Evolutionary conservation across 64 coral and sea anemone genomes (phyloP).

Genomic region (Hydrozoanthus tunicans): DNA sequence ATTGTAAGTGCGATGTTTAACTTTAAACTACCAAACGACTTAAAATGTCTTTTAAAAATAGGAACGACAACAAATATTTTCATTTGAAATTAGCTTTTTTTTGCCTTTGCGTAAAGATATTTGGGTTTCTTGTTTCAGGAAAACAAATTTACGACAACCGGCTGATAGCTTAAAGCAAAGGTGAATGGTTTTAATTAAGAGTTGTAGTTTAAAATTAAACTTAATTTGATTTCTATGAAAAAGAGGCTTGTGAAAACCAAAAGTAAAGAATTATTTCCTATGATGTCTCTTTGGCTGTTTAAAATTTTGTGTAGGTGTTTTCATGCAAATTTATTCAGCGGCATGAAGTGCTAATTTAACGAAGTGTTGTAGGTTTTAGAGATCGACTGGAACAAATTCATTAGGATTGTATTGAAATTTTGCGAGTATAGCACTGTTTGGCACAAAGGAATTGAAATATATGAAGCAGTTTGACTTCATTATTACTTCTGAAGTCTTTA

Average conservation of each 20-base stretch:
- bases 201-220: conserved; percentile 54
- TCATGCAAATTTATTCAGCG: background rate
- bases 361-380: background rate
- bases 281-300: conserved; percentile 13
- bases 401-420: background rate
- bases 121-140: background rate
- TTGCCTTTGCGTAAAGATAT: background rate
- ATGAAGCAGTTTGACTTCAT: background rate
- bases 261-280: background rate
- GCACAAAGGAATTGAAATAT: background rate
- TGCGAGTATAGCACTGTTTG: background rate
- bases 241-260: conserved; percentile 5
- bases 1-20: conserved; percentile 11
- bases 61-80: background rate
- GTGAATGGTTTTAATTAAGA: conserved; percentile 35
- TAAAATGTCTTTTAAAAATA: conserved; percentile 15
- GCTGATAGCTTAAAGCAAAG: conserved; percentile 14
- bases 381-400: background rate
- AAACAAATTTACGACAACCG: conserved; percentile 6
- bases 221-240: conserved; percentile 57
- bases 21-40: conserved; percentile 8
- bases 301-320: background rate
- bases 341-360: background rate
- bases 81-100: conserved; percentile 35
- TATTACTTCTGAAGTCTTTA: conserved; percentile 41